These are phyloP conservation scores for Drosophila nebulosa DNA, from an alignment of 1,140 invertebrate species.

Conservation along the genomic window DNA sequence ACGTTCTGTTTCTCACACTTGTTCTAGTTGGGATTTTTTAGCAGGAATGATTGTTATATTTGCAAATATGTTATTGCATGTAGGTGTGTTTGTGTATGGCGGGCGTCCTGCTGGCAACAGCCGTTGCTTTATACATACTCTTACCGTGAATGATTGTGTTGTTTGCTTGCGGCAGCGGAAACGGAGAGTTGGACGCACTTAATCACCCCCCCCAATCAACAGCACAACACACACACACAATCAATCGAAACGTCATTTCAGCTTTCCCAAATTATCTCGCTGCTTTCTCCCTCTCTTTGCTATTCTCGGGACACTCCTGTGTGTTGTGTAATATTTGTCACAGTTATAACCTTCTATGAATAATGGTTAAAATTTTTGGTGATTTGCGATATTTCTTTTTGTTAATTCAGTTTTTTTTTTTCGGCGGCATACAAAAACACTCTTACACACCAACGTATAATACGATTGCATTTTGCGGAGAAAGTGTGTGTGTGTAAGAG, in stretches of 20 bases:
- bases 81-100: conserved; percentile 6
- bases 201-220: conserved; percentile 55
- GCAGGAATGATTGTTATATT: background rate
- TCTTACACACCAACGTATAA: conserved; percentile 19
- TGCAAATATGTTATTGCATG: background rate
- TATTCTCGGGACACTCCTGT: background rate
- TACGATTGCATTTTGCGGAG: background rate
- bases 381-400: conserved; percentile 17
- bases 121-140: conserved; percentile 50
- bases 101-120: conserved; percentile 29
- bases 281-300: conserved; percentile 4
- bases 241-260: conserved; percentile 30
- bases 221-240: conserved; percentile 29
- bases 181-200: conserved; percentile 43
- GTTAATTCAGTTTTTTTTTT: conserved; percentile 48
- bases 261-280: conserved; percentile 15
- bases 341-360: background rate
- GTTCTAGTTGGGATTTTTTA: background rate
- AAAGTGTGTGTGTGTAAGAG: background rate
- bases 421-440: conserved; percentile 48
- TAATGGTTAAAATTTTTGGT: background rate
- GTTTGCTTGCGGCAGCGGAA: conserved; percentile 5
- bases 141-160: conserved; percentile 49
- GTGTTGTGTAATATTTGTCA: background rate
- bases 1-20: conserved; percentile 19